Evolutionary conservation across 1,140 invertebrate genomes (phyloP).

Genomic region (Procambarus virginalis): DNA sequence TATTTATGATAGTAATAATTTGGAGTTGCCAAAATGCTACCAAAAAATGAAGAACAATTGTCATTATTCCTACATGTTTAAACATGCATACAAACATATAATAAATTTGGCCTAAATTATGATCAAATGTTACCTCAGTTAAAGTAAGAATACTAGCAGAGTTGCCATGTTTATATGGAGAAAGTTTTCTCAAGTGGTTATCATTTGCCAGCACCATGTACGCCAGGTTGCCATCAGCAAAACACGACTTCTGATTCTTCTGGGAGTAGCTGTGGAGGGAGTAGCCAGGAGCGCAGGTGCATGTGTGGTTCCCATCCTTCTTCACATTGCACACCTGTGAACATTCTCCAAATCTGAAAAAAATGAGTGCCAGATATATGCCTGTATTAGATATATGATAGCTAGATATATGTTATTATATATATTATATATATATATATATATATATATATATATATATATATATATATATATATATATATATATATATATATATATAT

Average conservation of each 20-base stretch:
- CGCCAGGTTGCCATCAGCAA: conserved; percentile 76
- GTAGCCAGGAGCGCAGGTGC: conserved; percentile 82
- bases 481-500: too few relatives aligned
- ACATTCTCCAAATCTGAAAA: conserved; percentile 80
- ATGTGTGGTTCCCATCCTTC: conserved; percentile 78
- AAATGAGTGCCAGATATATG: conserved; percentile 22
- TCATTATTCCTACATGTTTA: too few relatives aligned
- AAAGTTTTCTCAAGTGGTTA: conserved; percentile 79
- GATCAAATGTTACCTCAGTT: conserved; percentile 32
- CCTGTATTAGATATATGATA: too few relatives aligned
- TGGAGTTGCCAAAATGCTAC: too few relatives aligned
- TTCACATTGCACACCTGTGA: conserved; percentile 84
- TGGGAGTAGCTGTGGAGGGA: conserved; percentile 69
- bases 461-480: too few relatives aligned
- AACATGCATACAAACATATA: too few relatives aligned
- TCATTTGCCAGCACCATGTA: conserved; percentile 80
- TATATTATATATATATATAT: too few relatives aligned
- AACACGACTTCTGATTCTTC: conserved; percentile 73
- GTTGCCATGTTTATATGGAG: conserved; percentile 79
- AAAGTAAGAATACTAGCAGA: conserved; percentile 70
- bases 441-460: too few relatives aligned
- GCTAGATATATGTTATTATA: too few relatives aligned
- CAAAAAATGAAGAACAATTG: too few relatives aligned
- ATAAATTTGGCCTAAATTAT: neutral
- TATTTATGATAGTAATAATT: too few relatives aligned